A percentile compares a stretch with the other conserved stretches of the same genome.
phyloP scores from a whole-genome alignment of 2,113 vertebrate genomes.

The Apteryx owenii region DNA sequence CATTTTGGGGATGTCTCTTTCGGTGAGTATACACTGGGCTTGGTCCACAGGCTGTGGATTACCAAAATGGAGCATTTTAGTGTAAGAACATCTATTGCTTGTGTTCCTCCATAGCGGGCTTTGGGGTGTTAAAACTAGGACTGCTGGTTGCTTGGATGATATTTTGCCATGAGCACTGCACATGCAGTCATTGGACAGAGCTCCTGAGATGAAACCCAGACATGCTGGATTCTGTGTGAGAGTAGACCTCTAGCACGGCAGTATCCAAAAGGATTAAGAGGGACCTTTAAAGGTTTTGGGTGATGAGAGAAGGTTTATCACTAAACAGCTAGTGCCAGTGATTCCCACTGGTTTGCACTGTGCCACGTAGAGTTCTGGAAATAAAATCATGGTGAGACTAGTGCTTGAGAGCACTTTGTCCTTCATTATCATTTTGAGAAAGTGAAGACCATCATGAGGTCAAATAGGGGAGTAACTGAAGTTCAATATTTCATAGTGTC shows the following conservation, averaged over 20 bases:
- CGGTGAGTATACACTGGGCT: conserved; percentile 76
- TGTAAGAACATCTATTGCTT: not conserved
- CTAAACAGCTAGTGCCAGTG: not conserved
- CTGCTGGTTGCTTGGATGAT: not conserved
- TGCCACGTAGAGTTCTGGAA: not conserved
- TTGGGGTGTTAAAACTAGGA: not conserved
- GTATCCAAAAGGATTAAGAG: not conserved
- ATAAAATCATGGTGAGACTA: not conserved
- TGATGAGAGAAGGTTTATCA: not conserved
- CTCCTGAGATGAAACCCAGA: not conserved
- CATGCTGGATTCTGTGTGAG: not conserved
- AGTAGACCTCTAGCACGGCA: not conserved
- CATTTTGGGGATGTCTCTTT: conserved; percentile 87
- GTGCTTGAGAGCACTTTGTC: not conserved
- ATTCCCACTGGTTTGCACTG: not conserved
- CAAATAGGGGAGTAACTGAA: not conserved
- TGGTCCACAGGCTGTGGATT: rapidly evolving
- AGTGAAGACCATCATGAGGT: not conserved
- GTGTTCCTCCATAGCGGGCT: not conserved
- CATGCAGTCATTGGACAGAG: not conserved
- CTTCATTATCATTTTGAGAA: not conserved
- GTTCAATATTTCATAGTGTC: not conserved
- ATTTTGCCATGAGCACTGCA: not conserved
- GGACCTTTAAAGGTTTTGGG: not conserved
- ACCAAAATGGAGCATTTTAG: not conserved